A percentile compares a stretch with the other conserved stretches of the same genome.
phyloP scores from a whole-genome alignment of 2,888 invertebrate genomes.

The Meteorus cinctellus region DNA sequence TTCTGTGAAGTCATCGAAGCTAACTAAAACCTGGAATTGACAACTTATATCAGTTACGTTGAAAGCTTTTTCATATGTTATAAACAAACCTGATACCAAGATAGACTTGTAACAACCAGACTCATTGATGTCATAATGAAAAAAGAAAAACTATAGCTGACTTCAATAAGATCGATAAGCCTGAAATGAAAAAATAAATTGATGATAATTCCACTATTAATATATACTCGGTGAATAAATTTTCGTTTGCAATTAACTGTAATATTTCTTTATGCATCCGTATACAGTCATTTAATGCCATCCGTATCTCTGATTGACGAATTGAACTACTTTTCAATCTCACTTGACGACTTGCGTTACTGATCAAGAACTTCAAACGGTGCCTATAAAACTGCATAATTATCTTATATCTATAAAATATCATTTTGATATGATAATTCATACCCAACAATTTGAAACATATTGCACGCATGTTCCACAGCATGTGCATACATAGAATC shows the following conservation, averaged over 20 bases:
- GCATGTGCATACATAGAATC: conserved; percentile 12
- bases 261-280: conserved; percentile 9
- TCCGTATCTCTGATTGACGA: background rate
- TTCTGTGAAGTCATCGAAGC: background rate
- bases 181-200: background rate
- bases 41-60: background rate
- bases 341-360: background rate
- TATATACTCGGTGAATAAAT: background rate
- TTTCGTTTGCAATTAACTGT: background rate
- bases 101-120: background rate
- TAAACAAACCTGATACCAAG: too few species aligned
- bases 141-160: background rate
- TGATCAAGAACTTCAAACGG: conserved; percentile 6
- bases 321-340: background rate
- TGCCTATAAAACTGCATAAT: conserved; percentile 11
- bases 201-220: background rate
- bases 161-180: conserved; percentile 7
- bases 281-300: background rate
- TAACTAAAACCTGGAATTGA: background rate
- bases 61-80: too few species aligned
- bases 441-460: conserved; percentile 27
- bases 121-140: conserved; percentile 1
- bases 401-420: background rate
- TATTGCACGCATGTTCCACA: conserved; percentile 19
- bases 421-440: background rate